These are phyloP conservation scores for Stegodyphus dumicola DNA, from an alignment of 1,140 invertebrate species.

Conservation along the genomic window DNA sequence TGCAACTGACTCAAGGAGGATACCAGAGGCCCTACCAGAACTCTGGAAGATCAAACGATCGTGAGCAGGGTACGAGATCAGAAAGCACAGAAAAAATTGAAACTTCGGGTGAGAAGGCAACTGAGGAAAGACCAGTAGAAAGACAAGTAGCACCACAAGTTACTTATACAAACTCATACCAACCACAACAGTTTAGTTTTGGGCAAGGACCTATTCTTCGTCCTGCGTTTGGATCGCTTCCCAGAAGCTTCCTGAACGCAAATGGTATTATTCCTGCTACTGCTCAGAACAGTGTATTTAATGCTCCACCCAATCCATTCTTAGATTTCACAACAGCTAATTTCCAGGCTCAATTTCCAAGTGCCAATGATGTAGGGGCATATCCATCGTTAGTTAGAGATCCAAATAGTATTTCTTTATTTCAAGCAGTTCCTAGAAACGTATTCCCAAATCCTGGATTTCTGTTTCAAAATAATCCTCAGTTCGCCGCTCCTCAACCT, in stretches of 20 bases:
- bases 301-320: conserved; percentile 15
- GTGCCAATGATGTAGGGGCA: background rate
- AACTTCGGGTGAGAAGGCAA: background rate
- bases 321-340: conserved; percentile 10
- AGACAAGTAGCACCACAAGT: conserved; percentile 1
- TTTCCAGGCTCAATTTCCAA: conserved; percentile 5
- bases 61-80: background rate
- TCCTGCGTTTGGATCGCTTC: background rate
- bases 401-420: background rate
- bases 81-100: conserved; percentile 8
- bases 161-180: background rate
- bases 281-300: conserved; percentile 14
- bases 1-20: conserved; percentile 41
- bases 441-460: background rate
- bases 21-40: conserved; percentile 1
- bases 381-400: conserved; percentile 1
- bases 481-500: background rate
- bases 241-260: background rate
- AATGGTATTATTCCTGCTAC: conserved; percentile 8
- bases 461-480: background rate
- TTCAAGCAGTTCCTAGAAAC: background rate
- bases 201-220: background rate
- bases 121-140: background rate
- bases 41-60: too few relatives aligned
- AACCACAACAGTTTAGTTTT: background rate